Conservation (phyloP, 1,140 invertebrate genomes). For the Brachystomella parvula region DNA sequence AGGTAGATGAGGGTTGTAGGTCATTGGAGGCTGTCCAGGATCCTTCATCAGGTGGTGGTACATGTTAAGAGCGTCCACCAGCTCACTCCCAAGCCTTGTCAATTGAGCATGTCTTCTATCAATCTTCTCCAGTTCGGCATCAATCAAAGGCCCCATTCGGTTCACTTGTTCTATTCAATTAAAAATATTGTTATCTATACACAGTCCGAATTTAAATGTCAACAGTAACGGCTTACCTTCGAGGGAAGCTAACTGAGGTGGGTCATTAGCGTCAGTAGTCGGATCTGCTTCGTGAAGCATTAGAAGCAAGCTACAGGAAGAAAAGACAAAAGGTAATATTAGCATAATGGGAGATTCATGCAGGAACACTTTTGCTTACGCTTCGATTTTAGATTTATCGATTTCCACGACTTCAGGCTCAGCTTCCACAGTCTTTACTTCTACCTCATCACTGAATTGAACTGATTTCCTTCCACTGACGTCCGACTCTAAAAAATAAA, state of each 20-base stretch:
- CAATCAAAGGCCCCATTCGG: constrained; percentile 81
- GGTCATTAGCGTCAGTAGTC: constrained; percentile 61
- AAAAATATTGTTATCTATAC: too few species aligned
- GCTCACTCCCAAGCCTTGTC: constrained; percentile 75
- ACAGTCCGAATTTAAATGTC: background rate
- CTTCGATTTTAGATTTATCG: constrained; percentile 70
- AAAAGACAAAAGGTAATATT: constrained; percentile 17
- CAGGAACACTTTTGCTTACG: constrained; percentile 31
- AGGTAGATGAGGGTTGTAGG: too few species aligned
- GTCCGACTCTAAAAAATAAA: constrained; percentile 48
- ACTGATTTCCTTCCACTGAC: constrained; percentile 57
- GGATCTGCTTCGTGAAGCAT: constrained; percentile 91
- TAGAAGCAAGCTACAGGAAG: constrained; percentile 57
- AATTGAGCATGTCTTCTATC: constrained; percentile 84
- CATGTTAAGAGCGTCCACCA: constrained; percentile 84
- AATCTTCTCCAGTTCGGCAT: constrained; percentile 84
- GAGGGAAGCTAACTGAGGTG: constrained; percentile 60
- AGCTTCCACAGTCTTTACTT: constrained; percentile 60
- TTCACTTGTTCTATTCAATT: constrained; percentile 69
- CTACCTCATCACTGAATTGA: constrained; percentile 65
- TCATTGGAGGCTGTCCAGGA: too few species aligned
- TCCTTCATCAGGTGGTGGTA: constrained; percentile 87
- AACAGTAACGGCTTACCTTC: constrained; percentile 54
- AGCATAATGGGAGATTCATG: too few species aligned
- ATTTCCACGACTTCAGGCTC: constrained; percentile 58